Percentiles rank a stretch among this genome's conserved stretches.
phyloP scores from a whole-genome alignment of 2,113 vertebrate species.

The Sylvia atricapilla region DNA sequence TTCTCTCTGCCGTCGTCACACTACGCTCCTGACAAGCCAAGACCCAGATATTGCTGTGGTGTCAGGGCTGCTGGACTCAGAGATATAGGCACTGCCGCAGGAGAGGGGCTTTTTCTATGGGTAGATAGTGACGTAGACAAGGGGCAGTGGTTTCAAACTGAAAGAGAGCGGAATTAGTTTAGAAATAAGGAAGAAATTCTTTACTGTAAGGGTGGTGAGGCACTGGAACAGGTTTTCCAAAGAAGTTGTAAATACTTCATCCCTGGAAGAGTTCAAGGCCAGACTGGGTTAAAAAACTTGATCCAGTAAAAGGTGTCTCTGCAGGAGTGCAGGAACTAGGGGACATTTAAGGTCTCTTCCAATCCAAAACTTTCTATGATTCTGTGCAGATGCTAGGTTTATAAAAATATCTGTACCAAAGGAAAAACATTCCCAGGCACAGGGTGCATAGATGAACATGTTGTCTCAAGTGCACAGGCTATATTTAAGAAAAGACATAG shows the following conservation, averaged over 20 bases:
- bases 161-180: background rate
- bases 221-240: background rate
- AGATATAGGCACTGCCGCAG: too few species aligned
- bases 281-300: background rate
- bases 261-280: background rate
- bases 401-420: background rate
- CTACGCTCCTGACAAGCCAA: too few species aligned
- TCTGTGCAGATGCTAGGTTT: background rate
- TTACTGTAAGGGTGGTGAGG: background rate
- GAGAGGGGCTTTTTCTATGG: background rate
- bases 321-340: background rate
- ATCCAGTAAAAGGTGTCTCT: background rate
- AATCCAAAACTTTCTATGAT: background rate
- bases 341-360: background rate
- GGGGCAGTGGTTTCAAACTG: background rate
- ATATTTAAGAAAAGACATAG: background rate
- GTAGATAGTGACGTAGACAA: background rate
- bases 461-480: background rate
- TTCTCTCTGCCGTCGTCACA: too few species aligned
- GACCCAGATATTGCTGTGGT: too few species aligned
- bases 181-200: background rate
- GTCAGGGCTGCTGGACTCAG: too few species aligned
- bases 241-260: background rate
- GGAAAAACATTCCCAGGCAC: background rate
- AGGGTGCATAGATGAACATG: background rate